A percentile compares a stretch with the other conserved stretches of the same genome.
Evolutionary conservation across 2,113 vertebrate genomes (phyloP).

Genomic region (Scolopax mira): DNA sequence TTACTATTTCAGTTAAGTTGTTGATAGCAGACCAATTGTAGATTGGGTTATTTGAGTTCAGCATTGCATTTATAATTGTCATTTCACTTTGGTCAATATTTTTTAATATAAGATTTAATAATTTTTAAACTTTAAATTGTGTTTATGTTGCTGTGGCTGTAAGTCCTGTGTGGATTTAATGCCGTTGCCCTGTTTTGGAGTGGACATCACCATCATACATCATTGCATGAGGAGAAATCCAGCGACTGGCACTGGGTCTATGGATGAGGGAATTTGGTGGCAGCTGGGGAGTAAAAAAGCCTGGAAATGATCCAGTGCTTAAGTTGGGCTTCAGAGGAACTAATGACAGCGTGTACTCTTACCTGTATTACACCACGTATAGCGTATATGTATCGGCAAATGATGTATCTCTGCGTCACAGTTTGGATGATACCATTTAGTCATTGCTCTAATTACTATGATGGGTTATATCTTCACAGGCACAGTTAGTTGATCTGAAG

Average conservation of each 20-base stretch:
- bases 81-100: background rate
- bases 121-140: background rate
- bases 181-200: background rate
- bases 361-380: background rate
- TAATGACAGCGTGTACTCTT: background rate
- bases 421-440: background rate
- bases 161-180: background rate
- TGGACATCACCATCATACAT: background rate
- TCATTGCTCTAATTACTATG: background rate
- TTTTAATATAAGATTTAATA: background rate
- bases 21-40: background rate
- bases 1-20: background rate
- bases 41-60: background rate
- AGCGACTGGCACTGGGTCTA: background rate
- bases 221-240: background rate
- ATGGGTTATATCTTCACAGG: slow-evolving; percentile 75
- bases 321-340: background rate
- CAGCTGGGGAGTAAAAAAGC: background rate
- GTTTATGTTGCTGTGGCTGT: background rate
- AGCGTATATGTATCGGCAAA: background rate
- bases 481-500: slow-evolving; percentile 92
- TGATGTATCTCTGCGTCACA: background rate
- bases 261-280: background rate
- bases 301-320: background rate
- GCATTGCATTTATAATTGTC: background rate